These are phyloP conservation scores for Dinomys branickii DNA, from an alignment of 2,113 vertebrate genomes.

Conservation along the genomic window DNA sequence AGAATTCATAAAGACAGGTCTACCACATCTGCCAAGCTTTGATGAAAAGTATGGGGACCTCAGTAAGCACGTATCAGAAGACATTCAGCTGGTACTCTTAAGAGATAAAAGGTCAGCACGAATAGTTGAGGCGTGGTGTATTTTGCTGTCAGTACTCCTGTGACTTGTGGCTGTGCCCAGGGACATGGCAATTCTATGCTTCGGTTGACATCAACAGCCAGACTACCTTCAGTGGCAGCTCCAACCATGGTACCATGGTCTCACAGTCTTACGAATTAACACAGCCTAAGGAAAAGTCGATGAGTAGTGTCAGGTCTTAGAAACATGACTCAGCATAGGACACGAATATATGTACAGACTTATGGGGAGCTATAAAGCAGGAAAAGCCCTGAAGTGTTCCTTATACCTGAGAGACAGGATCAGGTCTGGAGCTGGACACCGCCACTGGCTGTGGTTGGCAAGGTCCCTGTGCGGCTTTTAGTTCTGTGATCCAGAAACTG, in stretches of 20 bases:
- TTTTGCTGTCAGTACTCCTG: neutral
- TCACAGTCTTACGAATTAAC: neutral
- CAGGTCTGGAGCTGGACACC: neutral
- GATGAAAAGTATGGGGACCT: fast-evolving
- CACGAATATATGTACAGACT: neutral
- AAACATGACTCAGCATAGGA: neutral
- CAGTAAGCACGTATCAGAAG: neutral
- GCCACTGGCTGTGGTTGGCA: neutral
- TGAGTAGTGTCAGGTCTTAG: neutral
- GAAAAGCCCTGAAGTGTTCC: neutral
- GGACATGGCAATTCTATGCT: neutral
- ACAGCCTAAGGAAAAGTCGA: neutral
- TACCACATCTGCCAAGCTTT: neutral
- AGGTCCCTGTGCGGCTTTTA: neutral
- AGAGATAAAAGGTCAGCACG: neutral
- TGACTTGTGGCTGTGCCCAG: neutral
- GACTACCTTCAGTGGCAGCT: neutral
- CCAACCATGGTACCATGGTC: neutral
- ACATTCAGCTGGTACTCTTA: neutral
- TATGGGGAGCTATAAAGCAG: neutral
- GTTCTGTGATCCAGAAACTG: neutral
- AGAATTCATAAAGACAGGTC: neutral
- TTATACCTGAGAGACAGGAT: neutral
- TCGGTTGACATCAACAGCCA: neutral
- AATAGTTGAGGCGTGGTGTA: too few relatives aligned